Conservation (phyloP, 2,113 vertebrate genomes). For the Hippocampus abdominalis region DNA sequence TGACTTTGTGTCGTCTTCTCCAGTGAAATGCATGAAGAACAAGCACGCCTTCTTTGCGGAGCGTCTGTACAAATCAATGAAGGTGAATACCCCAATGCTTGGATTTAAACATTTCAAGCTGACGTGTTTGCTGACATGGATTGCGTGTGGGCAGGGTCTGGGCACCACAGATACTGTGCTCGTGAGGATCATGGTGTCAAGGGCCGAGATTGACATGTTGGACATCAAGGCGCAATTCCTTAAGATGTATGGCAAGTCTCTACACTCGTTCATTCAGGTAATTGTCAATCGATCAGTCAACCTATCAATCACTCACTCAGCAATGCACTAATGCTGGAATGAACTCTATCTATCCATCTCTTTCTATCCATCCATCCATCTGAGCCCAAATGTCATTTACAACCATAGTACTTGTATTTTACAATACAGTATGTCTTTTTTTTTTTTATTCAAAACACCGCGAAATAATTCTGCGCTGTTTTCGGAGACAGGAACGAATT, state of each 20-base stretch:
- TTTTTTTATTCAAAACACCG: no score
- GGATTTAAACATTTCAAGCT: not conserved
- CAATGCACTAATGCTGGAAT: not conserved
- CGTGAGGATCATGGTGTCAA: constrained; percentile 91
- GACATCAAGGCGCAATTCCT: constrained; percentile 86
- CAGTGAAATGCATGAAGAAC: constrained; percentile 85
- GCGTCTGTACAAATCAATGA: constrained; percentile 93
- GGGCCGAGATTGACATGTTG: constrained; percentile 89
- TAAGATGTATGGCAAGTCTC: constrained; percentile 85
- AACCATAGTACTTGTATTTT: no score
- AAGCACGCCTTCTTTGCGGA: constrained; percentile 90
- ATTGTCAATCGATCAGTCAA: constrained; percentile 6
- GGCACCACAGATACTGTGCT: constrained; percentile 89
- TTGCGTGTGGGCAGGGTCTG: constrained; percentile 73
- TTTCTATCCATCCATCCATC: not conserved
- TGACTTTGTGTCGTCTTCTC: constrained; percentile 35
- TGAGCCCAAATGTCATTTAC: no score
- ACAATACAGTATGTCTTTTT: no score
- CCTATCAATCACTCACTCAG: constrained; percentile 21
- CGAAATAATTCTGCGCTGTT: no score
- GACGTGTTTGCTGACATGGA: not conserved
- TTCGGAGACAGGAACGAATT: no score
- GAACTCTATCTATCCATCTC: not conserved
- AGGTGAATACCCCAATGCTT: constrained; percentile 74
- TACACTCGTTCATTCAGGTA: constrained; percentile 96